Percentiles rank a stretch among this genome's conserved stretches.
These are phyloP conservation scores for Pterocles orientalis DNA, from an alignment of 2,113 vertebrate species.

Conservation along the genomic window DNA sequence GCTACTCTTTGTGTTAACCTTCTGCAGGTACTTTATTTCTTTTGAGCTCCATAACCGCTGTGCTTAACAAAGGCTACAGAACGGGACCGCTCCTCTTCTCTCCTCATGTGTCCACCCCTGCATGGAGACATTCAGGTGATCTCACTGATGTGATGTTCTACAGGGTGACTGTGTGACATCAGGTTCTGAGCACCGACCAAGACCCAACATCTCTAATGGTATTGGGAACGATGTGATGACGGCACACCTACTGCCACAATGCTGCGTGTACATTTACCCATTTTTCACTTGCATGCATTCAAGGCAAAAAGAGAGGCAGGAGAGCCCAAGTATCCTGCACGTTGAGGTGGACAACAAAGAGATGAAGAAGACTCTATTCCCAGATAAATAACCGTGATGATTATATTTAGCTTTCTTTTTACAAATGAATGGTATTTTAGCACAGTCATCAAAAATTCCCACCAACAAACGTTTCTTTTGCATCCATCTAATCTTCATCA, in stretches of 20 bases:
- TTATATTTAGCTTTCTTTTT: conserved; percentile 1
- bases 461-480: neutral
- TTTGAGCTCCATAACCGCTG: neutral
- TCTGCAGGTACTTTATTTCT: neutral
- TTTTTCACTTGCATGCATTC: neutral
- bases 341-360: neutral
- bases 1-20: neutral
- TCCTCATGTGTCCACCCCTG: neutral
- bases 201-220: neutral
- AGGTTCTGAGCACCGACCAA: neutral
- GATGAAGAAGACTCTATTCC: neutral
- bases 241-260: neutral
- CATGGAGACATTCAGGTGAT: neutral
- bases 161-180: neutral
- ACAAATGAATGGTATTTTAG: conserved; percentile 6
- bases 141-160: neutral
- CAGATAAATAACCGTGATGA: neutral
- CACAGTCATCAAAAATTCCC: conserved; percentile 9
- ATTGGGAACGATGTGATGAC: neutral
- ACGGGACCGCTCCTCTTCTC: neutral
- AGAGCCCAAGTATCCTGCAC: neutral
- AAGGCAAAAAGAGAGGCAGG: neutral
- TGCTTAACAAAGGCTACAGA: neutral
- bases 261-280: neutral
- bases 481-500: neutral